Evolutionary conservation across 2,888 invertebrate species (phyloP).

Genomic region (Rosalia funebris): DNA sequence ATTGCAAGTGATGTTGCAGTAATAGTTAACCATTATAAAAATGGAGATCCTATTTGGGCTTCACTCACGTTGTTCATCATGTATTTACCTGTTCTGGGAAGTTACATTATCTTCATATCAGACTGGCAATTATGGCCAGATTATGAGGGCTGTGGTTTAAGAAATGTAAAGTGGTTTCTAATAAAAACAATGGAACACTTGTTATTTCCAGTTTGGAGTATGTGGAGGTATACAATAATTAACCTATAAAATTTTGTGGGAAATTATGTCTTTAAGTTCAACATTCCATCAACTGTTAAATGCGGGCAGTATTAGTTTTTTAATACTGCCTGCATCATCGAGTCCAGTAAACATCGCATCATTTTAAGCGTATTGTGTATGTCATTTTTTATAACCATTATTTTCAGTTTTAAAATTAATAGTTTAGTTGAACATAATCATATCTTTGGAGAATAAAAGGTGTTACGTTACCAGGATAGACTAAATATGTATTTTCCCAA

Average conservation of each 20-base stretch:
- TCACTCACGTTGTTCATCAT: slow-evolving; percentile 65
- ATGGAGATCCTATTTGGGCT: slow-evolving; percentile 68
- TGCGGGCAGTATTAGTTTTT: too few relatives aligned
- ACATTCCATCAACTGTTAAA: too few relatives aligned
- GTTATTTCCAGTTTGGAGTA: slow-evolving; percentile 71
- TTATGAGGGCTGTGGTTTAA: slow-evolving; percentile 63
- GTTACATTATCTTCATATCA: slow-evolving; percentile 70
- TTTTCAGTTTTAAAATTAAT: too few relatives aligned
- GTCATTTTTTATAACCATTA: too few relatives aligned
- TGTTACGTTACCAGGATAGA: too few relatives aligned
- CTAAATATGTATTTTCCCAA: too few relatives aligned
- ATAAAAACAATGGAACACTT: slow-evolving; percentile 66
- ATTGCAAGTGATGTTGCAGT: slow-evolving; percentile 76
- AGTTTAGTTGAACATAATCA: too few relatives aligned
- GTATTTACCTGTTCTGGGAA: slow-evolving; percentile 69
- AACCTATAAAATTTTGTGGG: background rate
- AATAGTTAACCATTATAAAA: slow-evolving; percentile 71
- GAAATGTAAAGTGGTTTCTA: slow-evolving; percentile 65
- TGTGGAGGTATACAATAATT: slow-evolving; percentile 68
- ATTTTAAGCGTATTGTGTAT: too few relatives aligned
- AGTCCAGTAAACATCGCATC: too few relatives aligned
- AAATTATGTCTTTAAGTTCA: too few relatives aligned
- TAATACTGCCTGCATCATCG: too few relatives aligned
- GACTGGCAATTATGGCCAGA: slow-evolving; percentile 70
- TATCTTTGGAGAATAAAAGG: too few relatives aligned